Base-by-base conservation (phyloP, 1,140 invertebrate genomes). In the Oscheius sp. region DNA sequence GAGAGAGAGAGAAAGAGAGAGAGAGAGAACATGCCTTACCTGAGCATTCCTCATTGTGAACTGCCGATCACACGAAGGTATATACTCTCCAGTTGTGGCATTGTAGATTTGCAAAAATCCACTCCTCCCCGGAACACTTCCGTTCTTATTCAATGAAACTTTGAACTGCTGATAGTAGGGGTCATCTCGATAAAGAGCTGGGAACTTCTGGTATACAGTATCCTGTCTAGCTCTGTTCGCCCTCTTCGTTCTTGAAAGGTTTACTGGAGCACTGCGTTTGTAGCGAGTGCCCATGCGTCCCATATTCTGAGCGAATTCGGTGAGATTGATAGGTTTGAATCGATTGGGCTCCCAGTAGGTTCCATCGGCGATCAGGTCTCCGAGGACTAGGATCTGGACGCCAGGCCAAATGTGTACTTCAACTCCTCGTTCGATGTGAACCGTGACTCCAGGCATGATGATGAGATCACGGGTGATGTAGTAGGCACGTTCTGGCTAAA, bases 91-190 rank as follows among this genome's bases (percentile, higher is more conserved):
- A 0, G 94, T 95, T 2, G 95, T 97, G 66, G 87, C 88, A 85
- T 99, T 99, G 83, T 92, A 98, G 79, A 95, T 91, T 86, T 99
- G 93, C 35, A 99, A 85, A 81, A 97, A 99, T 10, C 90, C 90
- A 77, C 88, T 85, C 32, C 74, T 61, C 42, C 67, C 79, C 13
- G 49, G 66, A 52, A 29, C 80, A 62, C 74, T 86, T 83, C 52
- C 82, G 72, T 78, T 85, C 80, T 69, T 83, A 78, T 29, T 81
- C 42, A 80, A 85, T 84, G 73, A 69, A 2, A 77, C 63, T 28
- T 42, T 58, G 59, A 78, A 81, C n/a, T 55, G 58, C 66, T 79
- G 82, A 49, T 79, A 80, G 64, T 73, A 79, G 3, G 82, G 78
- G 63, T 81, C 79, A 31, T 82, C 79, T 28, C 80, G 71, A 10